A percentile compares a stretch with the other conserved stretches of the same genome.
These are phyloP conservation scores for Lagorchestes hirsutus DNA, from an alignment of 2,797 vertebrate species.

Conservation along the genomic window DNA sequence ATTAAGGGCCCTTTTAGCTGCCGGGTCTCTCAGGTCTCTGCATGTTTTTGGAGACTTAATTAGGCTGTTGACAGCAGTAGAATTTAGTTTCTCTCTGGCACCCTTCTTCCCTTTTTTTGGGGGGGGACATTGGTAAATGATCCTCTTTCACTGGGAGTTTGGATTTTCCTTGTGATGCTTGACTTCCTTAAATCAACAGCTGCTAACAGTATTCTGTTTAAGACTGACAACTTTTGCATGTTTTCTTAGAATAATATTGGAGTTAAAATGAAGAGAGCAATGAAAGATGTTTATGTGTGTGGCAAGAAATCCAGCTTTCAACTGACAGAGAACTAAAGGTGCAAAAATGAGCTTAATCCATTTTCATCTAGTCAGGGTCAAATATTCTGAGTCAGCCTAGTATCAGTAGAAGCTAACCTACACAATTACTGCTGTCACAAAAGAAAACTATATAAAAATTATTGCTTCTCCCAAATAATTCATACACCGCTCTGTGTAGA, in stretches of 20 bases:
- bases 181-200: not conserved
- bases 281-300: not conserved
- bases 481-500: too few relatives aligned
- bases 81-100: not conserved
- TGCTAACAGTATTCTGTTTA: not conserved
- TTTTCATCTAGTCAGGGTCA: not conserved
- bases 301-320: not conserved
- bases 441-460: not conserved
- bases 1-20: not conserved
- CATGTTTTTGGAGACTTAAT: not conserved
- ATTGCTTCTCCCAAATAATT: not conserved
- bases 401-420: not conserved
- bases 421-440: not conserved
- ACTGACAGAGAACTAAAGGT: not conserved
- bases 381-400: too few relatives aligned
- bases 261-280: not conserved
- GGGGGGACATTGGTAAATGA: not conserved
- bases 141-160: not conserved
- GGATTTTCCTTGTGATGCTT: not conserved
- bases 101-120: not conserved
- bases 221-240: not conserved
- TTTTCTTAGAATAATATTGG: not conserved
- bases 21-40: not conserved
- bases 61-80: not conserved
- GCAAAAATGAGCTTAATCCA: not conserved